Evolutionary conservation across 1,140 invertebrate species (phyloP).

Genomic region (Drosophila insularis): DNA sequence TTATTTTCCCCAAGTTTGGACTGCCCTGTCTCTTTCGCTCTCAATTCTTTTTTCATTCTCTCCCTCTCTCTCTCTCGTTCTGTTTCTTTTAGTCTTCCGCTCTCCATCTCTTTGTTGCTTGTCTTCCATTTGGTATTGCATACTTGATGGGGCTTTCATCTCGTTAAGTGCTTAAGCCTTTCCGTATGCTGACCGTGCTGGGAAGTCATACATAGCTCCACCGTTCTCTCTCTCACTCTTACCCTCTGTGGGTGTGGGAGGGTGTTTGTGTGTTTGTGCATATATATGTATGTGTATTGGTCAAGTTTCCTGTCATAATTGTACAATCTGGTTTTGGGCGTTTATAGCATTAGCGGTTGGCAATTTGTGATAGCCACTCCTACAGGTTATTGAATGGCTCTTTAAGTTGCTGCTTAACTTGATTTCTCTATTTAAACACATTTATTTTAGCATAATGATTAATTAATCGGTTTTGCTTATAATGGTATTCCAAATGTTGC

Average conservation of each 20-base stretch:
- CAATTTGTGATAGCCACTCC: conserved; percentile 31
- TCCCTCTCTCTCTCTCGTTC: background rate
- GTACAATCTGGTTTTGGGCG: conserved; percentile 58
- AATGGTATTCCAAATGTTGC: too few species aligned
- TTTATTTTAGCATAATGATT: too few species aligned
- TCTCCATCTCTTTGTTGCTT: conserved; percentile 8
- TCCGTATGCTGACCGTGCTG: conserved; percentile 26
- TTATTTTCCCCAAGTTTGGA: conserved; percentile 38
- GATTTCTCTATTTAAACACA: too few species aligned
- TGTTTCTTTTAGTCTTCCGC: background rate
- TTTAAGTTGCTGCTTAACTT: background rate
- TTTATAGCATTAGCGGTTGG: conserved; percentile 66
- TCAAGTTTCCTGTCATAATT: conserved; percentile 69
- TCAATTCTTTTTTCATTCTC: background rate
- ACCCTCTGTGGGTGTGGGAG: background rate
- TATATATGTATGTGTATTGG: background rate
- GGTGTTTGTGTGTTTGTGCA: background rate
- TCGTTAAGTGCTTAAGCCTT: conserved; percentile 72
- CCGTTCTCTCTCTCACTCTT: background rate
- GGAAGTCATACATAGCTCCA: background rate
- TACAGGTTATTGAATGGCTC: conserved; percentile 9
- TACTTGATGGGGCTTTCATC: conserved; percentile 70
- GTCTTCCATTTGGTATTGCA: conserved; percentile 48
- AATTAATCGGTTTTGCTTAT: too few species aligned
- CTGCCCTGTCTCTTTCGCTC: background rate